Conservation (phyloP, 2,113 vertebrate genomes). For the Phrynosoma blainvillii region DNA sequence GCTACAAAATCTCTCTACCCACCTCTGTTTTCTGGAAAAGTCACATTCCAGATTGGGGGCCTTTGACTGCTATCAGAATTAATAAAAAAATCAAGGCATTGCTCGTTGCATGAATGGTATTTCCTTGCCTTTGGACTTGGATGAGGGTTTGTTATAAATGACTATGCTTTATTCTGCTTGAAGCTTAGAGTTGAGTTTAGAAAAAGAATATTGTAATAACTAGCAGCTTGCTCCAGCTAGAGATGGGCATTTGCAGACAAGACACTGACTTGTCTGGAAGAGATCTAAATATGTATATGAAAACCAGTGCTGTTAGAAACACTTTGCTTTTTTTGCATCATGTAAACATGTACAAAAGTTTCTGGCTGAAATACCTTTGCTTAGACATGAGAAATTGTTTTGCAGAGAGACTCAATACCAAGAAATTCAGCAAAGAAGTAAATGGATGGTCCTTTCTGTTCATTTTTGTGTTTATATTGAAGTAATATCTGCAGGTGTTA, state of each 20-base stretch:
- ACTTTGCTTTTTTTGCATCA: background rate
- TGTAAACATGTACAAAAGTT: too few relatives aligned
- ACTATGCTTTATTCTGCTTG: background rate
- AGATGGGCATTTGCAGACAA: background rate
- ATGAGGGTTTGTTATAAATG: background rate
- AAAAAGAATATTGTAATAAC: background rate
- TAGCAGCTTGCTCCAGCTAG: background rate
- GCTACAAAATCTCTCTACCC: too few relatives aligned
- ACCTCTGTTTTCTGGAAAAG: background rate
- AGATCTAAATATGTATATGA: background rate
- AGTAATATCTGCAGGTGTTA: background rate
- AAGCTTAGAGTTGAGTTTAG: background rate
- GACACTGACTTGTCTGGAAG: background rate
- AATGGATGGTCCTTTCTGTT: background rate
- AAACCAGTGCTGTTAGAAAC: background rate
- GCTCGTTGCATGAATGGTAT: background rate
- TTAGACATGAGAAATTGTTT: background rate
- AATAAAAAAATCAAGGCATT: background rate
- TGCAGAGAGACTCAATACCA: background rate
- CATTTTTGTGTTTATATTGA: constrained; percentile 3
- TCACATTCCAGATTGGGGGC: too few relatives aligned
- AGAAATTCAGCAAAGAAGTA: background rate
- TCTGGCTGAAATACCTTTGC: background rate
- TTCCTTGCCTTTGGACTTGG: background rate
- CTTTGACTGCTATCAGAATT: too few relatives aligned